Conservation (phyloP, 2,797 vertebrate genomes). For the Toxotes lorentzi region DNA sequence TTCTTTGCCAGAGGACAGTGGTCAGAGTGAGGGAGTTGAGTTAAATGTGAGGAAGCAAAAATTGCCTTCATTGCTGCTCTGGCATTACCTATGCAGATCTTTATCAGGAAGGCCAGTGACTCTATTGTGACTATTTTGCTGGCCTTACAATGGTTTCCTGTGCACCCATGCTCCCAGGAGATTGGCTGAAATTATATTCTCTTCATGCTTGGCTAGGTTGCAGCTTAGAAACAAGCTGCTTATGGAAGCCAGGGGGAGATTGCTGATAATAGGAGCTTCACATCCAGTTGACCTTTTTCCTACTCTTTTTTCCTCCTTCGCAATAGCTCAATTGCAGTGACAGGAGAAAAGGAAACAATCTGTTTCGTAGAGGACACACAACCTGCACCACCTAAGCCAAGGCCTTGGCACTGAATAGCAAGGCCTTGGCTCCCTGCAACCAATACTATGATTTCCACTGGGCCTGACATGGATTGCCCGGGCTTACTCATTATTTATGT, state of each 20-base stretch:
- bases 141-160: conserved; percentile 86
- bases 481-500: conserved; percentile 76
- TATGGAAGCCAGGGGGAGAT: conserved; percentile 93
- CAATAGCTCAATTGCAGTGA: conserved; percentile 83
- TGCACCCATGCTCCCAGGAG: conserved; percentile 87
- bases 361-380: conserved; percentile 78
- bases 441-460: conserved; percentile 71
- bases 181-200: conserved; percentile 98
- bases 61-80: conserved; percentile 85
- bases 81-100: conserved; percentile 89
- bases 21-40: conserved; percentile 75
- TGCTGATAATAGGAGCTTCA: conserved; percentile 94
- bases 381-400: conserved; percentile 73
- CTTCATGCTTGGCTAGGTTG: conserved; percentile 96
- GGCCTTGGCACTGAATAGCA: conserved; percentile 65
- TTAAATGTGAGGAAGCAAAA: conserved; percentile 80
- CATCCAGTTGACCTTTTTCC: conserved; percentile 94
- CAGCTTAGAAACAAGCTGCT: conserved; percentile 93
- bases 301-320: conserved; percentile 70
- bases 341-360: conserved; percentile 83
- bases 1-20: conserved; percentile 80
- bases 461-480: conserved; percentile 60
- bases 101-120: conserved; percentile 84
- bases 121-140: conserved; percentile 88
- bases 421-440: conserved; percentile 66